Conservation (phyloP, 1,140 invertebrate genomes). For the Ectropis grisescens region DNA sequence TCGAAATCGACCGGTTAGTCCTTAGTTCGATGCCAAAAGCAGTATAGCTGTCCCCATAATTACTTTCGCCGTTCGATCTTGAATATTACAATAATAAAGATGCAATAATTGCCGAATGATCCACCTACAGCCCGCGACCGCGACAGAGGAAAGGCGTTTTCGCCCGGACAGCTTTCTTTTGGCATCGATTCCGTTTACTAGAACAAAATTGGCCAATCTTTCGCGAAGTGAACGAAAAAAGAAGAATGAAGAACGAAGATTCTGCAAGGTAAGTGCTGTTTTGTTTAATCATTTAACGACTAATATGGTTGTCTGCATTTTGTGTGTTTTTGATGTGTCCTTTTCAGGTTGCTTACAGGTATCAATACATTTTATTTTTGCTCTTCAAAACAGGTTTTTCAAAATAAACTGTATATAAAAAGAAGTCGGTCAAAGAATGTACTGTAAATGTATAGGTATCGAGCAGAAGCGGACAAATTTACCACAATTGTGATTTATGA, state of each 20-base stretch:
- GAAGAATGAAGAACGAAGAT: constrained; percentile 29
- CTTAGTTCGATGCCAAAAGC: constrained; percentile 37
- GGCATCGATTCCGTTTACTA: constrained; percentile 29
- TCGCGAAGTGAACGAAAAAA: constrained; percentile 20
- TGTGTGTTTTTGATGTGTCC: constrained; percentile 51
- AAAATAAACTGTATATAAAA: too few species aligned
- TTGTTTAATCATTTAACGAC: constrained; percentile 25
- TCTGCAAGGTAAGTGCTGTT: constrained; percentile 36
- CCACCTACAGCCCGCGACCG: constrained; percentile 17
- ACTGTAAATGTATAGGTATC: too few species aligned
- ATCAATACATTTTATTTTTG: constrained; percentile 35
- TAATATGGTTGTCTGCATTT: constrained; percentile 36
- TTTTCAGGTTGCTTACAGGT: constrained; percentile 60
- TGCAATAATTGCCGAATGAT: constrained; percentile 41
- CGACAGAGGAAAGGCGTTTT: constrained; percentile 11
- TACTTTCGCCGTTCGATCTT: constrained; percentile 29
- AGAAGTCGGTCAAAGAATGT: too few species aligned
- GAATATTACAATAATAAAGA: constrained; percentile 39
- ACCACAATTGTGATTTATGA: too few species aligned
- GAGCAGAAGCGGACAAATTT: too few species aligned
- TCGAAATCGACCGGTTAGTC: constrained; percentile 4
- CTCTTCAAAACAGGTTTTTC: background rate
- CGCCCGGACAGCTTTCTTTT: constrained; percentile 33
- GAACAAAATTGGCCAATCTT: constrained; percentile 61
- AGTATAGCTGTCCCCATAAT: constrained; percentile 31